Percentiles rank a stretch among this genome's conserved stretches.
phyloP scores from a whole-genome alignment of 2,797 vertebrate genomes.

The Ctenopoma kingsleyae region DNA sequence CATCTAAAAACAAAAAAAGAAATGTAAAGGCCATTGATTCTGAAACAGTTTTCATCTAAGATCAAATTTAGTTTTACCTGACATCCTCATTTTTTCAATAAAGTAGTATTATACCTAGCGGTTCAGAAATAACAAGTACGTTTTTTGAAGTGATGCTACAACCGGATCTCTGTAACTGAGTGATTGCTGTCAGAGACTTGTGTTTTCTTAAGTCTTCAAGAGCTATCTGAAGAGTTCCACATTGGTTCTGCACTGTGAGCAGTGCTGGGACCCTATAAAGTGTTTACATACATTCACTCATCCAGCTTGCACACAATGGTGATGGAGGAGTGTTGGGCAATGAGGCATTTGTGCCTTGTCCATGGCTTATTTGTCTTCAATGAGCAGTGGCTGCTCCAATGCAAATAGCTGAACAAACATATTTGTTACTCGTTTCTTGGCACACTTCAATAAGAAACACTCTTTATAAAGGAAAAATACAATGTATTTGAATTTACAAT shows the following conservation, averaged over 20 bases:
- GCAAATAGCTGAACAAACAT: constrained; percentile 61
- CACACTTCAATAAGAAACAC: constrained; percentile 14
- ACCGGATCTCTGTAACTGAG: constrained; percentile 41
- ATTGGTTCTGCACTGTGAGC: constrained; percentile 53
- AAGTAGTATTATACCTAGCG: background rate
- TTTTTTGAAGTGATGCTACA: constrained; percentile 56
- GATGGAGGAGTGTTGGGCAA: constrained; percentile 73
- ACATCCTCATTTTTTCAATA: background rate
- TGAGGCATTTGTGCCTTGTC: constrained; percentile 73
- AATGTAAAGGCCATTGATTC: background rate
- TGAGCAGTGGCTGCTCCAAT: constrained; percentile 67
- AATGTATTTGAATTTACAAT: background rate
- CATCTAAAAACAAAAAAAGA: background rate
- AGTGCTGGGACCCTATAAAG: constrained; percentile 47
- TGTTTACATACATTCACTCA: constrained; percentile 79
- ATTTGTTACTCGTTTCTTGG: constrained; percentile 34
- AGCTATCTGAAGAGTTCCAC: constrained; percentile 59
- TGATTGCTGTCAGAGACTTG: constrained; percentile 50
- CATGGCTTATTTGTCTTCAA: constrained; percentile 73
- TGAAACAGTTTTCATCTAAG: background rate
- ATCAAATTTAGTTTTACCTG: constrained; percentile 1
- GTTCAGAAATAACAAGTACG: background rate
- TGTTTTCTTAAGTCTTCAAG: constrained; percentile 64
- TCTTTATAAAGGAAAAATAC: background rate
- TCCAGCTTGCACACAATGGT: constrained; percentile 64